A percentile compares a stretch with the other conserved stretches of the same genome.
Evolutionary conservation across 1,140 invertebrate species (phyloP).

Genomic region (Philopotamus ludificatus): DNA sequence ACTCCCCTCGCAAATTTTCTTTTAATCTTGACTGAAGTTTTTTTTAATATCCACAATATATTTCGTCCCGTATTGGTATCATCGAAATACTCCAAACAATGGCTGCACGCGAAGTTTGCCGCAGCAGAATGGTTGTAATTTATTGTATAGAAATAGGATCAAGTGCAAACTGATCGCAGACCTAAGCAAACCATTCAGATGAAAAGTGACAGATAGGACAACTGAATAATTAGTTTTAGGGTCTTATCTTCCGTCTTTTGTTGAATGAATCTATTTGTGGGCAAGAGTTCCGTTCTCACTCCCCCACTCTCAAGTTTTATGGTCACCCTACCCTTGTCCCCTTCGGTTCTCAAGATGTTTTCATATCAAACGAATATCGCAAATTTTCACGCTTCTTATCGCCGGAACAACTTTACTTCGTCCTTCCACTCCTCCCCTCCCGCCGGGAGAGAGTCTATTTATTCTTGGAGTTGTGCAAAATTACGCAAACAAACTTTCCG

Average conservation of each 20-base stretch:
- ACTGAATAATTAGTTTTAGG: conserved; percentile 26
- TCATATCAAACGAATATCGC: background rate
- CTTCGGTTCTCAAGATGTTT: conserved; percentile 15
- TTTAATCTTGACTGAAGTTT: no score
- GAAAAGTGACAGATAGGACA: conserved; percentile 29
- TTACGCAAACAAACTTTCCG: background rate
- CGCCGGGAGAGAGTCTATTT: no score
- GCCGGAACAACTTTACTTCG: background rate
- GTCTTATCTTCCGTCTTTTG: conserved; percentile 24
- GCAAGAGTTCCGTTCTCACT: background rate
- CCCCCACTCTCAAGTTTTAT: conserved; percentile 12
- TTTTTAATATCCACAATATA: conserved; percentile 16
- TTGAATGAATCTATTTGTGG: conserved; percentile 18
- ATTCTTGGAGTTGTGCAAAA: background rate
- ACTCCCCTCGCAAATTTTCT: no score
- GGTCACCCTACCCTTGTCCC: conserved; percentile 21
- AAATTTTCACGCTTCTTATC: background rate
- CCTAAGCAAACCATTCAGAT: conserved; percentile 26
- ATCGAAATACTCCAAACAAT: no score
- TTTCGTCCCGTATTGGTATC: background rate
- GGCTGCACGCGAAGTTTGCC: background rate
- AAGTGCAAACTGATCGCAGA: conserved; percentile 19
- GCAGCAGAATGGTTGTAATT: conserved; percentile 4
- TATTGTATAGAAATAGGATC: conserved; percentile 24
- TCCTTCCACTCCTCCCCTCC: background rate